Conservation (phyloP, 1,140 invertebrate species). For the Cyphomyrmex costatus region DNA sequence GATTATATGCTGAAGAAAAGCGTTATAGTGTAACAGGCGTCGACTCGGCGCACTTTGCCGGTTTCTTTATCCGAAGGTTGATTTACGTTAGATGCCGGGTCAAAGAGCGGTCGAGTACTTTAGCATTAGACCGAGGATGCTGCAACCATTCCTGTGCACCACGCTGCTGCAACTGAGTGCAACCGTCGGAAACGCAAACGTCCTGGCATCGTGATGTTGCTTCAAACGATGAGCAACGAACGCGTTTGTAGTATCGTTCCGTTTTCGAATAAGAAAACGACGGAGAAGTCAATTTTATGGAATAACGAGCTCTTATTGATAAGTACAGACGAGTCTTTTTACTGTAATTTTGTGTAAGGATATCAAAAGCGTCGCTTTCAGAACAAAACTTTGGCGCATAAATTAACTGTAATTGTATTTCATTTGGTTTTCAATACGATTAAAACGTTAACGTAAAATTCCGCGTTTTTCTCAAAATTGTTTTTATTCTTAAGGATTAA, state of each 20-base stretch:
- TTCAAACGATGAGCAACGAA: background rate
- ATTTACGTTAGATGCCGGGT: slow-evolving; percentile 47
- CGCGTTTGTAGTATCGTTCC: slow-evolving; percentile 1
- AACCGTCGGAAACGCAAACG: slow-evolving; percentile 38
- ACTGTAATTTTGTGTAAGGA: background rate
- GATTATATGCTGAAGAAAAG: background rate
- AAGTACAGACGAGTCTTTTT: background rate
- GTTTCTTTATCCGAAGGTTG: slow-evolving; percentile 44
- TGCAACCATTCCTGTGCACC: slow-evolving; percentile 25
- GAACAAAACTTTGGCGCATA: background rate
- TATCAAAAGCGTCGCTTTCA: background rate
- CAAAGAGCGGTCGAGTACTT: slow-evolving; percentile 55
- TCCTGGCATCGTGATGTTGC: slow-evolving; percentile 32
- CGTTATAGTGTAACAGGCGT: slow-evolving; percentile 5
- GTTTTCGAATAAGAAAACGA: background rate
- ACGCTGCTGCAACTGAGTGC: slow-evolving; percentile 9
- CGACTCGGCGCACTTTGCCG: background rate
- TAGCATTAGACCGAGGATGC: slow-evolving; percentile 35
- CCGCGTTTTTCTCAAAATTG: background rate
- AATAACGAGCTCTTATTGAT: slow-evolving; percentile 21
- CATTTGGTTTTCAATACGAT: background rate
- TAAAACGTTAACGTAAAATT: background rate
- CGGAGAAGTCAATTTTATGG: slow-evolving; percentile 6
- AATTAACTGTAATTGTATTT: background rate
- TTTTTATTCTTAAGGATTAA: background rate